A percentile compares a stretch with the other conserved stretches of the same genome.
Evolutionary conservation across 2,797 vertebrate genomes (phyloP).

Genomic region (Astyanax mexicanus): DNA sequence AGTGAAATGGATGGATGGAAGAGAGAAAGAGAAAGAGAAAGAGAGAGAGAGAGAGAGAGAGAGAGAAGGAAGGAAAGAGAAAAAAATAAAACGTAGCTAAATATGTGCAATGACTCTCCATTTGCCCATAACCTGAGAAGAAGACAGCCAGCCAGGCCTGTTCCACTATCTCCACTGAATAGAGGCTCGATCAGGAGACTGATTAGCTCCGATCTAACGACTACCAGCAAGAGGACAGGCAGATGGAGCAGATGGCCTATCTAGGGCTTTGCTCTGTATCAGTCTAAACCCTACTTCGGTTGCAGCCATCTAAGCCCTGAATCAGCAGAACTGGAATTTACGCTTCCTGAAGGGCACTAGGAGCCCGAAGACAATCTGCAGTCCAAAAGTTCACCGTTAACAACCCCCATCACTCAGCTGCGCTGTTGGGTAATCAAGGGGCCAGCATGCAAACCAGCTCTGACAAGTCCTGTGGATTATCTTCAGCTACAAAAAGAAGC

Average conservation of each 20-base stretch:
- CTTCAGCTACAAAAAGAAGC: background rate
- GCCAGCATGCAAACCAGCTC: slow-evolving; percentile 11
- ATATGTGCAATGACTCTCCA: background rate
- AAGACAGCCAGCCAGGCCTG: background rate
- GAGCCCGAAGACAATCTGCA: background rate
- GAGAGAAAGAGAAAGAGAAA: no score
- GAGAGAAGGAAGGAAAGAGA: no score
- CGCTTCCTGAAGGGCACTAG: background rate
- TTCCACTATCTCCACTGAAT: background rate
- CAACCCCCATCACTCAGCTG: background rate
- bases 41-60: no score
- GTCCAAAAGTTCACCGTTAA: background rate
- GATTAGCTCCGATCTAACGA: background rate
- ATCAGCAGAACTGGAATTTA: background rate
- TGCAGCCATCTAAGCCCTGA: background rate
- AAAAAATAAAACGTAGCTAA: background rate
- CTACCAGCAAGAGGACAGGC: background rate
- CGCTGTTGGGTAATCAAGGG: background rate
- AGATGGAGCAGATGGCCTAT: background rate
- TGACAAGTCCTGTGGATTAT: background rate
- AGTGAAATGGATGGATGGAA: background rate
- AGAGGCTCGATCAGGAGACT: background rate
- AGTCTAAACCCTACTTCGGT: background rate
- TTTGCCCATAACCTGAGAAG: background rate
- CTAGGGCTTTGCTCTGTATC: background rate